These are phyloP conservation scores for Malurus splendens DNA, from an alignment of 2,797 vertebrate genomes.

Conservation along the genomic window DNA sequence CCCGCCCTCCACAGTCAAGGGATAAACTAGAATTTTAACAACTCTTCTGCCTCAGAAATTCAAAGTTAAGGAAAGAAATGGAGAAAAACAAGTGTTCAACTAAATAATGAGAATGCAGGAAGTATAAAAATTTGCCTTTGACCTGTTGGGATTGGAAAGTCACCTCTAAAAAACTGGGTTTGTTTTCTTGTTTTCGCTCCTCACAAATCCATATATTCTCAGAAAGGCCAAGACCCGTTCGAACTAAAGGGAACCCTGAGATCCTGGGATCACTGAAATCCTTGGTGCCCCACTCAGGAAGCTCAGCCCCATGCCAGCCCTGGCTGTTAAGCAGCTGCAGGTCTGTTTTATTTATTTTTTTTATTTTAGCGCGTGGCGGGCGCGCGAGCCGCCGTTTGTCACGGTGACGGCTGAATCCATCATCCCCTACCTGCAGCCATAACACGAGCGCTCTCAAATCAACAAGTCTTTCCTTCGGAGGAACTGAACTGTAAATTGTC, in stretches of 20 bases:
- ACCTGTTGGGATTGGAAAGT: background rate
- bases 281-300: background rate
- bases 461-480: constrained; percentile 70
- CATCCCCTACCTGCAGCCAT: constrained; percentile 65
- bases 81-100: background rate
- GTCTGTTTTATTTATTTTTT: constrained; percentile 64
- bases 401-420: constrained; percentile 69
- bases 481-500: constrained; percentile 72
- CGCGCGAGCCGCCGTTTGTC: constrained; percentile 48
- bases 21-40: background rate
- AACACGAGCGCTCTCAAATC: constrained; percentile 61
- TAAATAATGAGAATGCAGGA: background rate
- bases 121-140: background rate
- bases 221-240: background rate
- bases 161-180: fast-evolving
- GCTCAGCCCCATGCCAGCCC: background rate
- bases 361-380: constrained; percentile 16
- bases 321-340: constrained; percentile 46
- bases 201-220: background rate
- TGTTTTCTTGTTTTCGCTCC: background rate
- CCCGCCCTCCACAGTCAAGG: fast-evolving
- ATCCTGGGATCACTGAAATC: background rate
- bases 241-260: background rate
- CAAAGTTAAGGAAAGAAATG: background rate
- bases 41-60: background rate